Evolutionary conservation across 2,113 vertebrate species (phyloP).

Genomic region (Lethenteron camtschaticum): DNA sequence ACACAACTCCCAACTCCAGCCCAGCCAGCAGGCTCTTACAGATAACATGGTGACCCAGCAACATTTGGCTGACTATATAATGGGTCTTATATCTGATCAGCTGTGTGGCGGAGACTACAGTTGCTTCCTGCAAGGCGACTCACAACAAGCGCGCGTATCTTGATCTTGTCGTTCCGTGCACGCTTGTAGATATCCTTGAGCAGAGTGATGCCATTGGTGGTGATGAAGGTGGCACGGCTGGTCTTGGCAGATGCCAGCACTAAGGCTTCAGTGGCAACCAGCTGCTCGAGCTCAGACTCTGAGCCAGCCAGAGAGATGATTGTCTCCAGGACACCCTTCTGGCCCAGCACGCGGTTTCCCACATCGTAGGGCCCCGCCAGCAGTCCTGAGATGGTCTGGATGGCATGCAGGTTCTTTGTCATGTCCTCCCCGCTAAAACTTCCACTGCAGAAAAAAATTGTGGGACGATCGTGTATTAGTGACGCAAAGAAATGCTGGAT

Average conservation of each 20-base stretch:
- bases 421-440: slow-evolving; percentile 83
- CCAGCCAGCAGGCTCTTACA: no score
- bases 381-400: slow-evolving; percentile 66
- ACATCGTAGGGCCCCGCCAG: slow-evolving; percentile 82
- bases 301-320: slow-evolving; percentile 85
- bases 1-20: no score
- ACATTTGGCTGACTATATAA: no score
- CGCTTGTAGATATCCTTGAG: slow-evolving; percentile 95
- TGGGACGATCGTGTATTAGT: no score
- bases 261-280: slow-evolving; percentile 80
- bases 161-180: slow-evolving; percentile 87
- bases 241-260: slow-evolving; percentile 78
- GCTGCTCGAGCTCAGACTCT: slow-evolving; percentile 67
- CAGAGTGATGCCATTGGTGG: slow-evolving; percentile 58
- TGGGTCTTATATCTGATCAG: no score
- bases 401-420: slow-evolving; percentile 78
- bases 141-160: slow-evolving; percentile 82
- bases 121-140: slow-evolving; percentile 14
- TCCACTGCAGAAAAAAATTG: slow-evolving; percentile 25
- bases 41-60: no score
- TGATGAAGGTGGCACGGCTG: slow-evolving; percentile 77
- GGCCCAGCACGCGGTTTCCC: slow-evolving; percentile 53
- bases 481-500: no score
- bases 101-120: no score
- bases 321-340: slow-evolving; percentile 89